Evolutionary conservation across 2,797 vertebrate genomes (phyloP), one percentile per base, ranked within the genome.

Genomic region (Furcifer pardalis): DNA sequence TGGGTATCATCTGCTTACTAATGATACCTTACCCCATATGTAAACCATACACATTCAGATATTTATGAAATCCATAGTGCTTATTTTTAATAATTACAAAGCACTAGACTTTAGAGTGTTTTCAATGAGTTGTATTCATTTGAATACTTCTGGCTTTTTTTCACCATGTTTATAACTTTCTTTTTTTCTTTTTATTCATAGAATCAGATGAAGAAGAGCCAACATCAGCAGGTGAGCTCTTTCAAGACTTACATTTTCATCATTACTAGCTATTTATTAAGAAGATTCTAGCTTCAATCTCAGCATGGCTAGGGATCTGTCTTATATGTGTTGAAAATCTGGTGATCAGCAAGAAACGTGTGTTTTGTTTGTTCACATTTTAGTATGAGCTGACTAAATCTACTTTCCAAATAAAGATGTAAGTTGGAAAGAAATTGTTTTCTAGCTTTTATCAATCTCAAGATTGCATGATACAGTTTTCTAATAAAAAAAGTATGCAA

Each of bases 141-240:
- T 56, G 1, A 6, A 71, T 52, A 83, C 27, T 86, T 71, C 84
- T 40, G 3, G 71, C n/a, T n/a, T 90, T 84, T 90, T 30, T 90
- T 88, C 82, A 88, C 25, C 27, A 44, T 72, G 44, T 46, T 87
- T 82, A n/a, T 81, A 13, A 66, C 25, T 37, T 32, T 62, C 10
- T 4, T 44, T 21, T 0, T 21, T 9, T 75, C 77, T 0, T 71
- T 37, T 84, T 63, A 46, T 32, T 73, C 60, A 84, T 37, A 94
- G 93, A 90, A 76, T 93, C 93, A 65, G 56, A 93, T 83, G 95
- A 95, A 93, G 95, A 96, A 89, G 94, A 95, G 3, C 91, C 95
- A 82, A 95, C 95, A 68, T 91, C 94, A 84, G 78, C 93, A 96
- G 95, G 96, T 96, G 95, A 32, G 74, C 83, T 44, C 52, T 19